Evolutionary conservation across 2,888 invertebrate species (phyloP).

Genomic region (Synanthedon tipuliformis): DNA sequence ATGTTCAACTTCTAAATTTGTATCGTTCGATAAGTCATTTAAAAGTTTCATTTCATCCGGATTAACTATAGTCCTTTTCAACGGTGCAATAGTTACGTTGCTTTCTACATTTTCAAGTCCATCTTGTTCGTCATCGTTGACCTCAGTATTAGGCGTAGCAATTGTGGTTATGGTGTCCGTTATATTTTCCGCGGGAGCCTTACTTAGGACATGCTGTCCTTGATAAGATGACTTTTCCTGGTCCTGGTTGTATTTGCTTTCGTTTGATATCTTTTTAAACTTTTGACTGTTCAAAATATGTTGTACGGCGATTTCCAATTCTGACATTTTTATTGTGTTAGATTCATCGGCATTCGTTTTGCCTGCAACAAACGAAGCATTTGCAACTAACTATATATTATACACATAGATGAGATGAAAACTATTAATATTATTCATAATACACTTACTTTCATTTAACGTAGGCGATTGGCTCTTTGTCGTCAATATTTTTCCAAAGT

Average conservation of each 20-base stretch:
- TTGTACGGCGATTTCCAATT: background rate
- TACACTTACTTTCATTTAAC: background rate
- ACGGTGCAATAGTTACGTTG: too few relatives aligned
- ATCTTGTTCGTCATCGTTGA: too few relatives aligned
- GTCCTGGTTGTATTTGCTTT: background rate
- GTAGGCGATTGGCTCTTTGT: background rate
- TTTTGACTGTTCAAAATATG: background rate
- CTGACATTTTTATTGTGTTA: background rate
- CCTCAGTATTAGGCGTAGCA: background rate
- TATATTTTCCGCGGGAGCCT: background rate
- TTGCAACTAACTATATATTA: too few relatives aligned
- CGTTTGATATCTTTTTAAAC: background rate
- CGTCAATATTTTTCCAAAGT: background rate
- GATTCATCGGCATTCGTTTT: too few relatives aligned
- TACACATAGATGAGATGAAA: background rate
- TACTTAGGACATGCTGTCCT: background rate
- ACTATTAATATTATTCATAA: background rate
- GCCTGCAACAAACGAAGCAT: too few relatives aligned
- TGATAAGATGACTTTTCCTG: background rate
- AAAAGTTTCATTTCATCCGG: too few relatives aligned
- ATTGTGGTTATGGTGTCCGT: background rate
- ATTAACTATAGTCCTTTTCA: too few relatives aligned
- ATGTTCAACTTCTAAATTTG: slow-evolving; percentile 13
- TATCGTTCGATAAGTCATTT: background rate
- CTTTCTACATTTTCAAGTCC: too few relatives aligned